These are phyloP conservation scores for Semaprochilodus insignis DNA, from an alignment of 2,797 vertebrate species.

Conservation along the genomic window DNA sequence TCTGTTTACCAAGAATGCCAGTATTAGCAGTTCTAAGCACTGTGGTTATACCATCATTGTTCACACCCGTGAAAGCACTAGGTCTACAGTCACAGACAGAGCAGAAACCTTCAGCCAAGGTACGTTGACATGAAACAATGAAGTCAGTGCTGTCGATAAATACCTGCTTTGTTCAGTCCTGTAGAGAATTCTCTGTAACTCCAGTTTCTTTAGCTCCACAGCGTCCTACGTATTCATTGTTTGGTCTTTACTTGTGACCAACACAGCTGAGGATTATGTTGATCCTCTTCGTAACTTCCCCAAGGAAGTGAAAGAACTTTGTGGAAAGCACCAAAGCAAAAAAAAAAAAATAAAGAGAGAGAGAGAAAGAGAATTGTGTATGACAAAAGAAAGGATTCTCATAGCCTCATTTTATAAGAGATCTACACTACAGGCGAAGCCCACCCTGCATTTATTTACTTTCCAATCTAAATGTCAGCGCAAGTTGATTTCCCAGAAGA, in stretches of 20 bases:
- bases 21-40: not conserved
- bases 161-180: slow-evolving; percentile 1
- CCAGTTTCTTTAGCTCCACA: not conserved
- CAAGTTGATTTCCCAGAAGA: too few species aligned
- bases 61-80: not conserved
- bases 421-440: too few species aligned
- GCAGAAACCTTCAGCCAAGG: not conserved
- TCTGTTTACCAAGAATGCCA: not conserved
- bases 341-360: too few species aligned
- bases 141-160: not conserved
- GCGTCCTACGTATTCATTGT: not conserved
- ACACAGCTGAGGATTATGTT: not conserved
- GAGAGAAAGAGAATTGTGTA: not conserved
- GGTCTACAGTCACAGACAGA: not conserved
- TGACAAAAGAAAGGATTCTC: too few species aligned
- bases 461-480: too few species aligned
- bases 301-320: slow-evolving; percentile 27
- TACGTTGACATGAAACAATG: not conserved
- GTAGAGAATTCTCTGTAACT: not conserved
- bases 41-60: not conserved
- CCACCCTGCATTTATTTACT: too few species aligned
- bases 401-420: too few species aligned
- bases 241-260: not conserved
- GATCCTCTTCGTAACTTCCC: not conserved
- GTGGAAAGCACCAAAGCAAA: slow-evolving; percentile 9